Evolutionary conservation across 2,113 vertebrate species (phyloP), one percentile per base, ranked within the genome.

Genomic region (Platichthys stellatus): DNA sequence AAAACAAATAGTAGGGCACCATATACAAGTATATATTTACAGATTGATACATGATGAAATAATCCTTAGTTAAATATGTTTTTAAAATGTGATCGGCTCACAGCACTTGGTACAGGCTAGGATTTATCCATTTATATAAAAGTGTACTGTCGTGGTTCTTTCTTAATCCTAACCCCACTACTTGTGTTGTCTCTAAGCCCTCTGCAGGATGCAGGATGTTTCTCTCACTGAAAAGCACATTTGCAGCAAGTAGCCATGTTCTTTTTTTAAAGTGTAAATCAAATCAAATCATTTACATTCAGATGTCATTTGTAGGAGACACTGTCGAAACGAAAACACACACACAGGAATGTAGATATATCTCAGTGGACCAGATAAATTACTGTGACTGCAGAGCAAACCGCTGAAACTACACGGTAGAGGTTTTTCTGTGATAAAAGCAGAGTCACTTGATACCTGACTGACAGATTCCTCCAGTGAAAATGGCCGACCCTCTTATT

Each of bases 401-500:
- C 74, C 21, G 28, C 72, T 69, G 59, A 60, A 71, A 71, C 72
- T 69, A 59, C 69, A 53, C 54, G 45, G 40, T 20, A 57, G 35
- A 58, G 20, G 45, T 38, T 80, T 80, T 72, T 78, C 66, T 75
- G 40, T 60, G 65, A 82, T 87, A 68, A 85, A 84, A 82, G 80
- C 68, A 58, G 65, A 77, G 78, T 78, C 69, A 79, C 72, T 71
- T 60, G 65, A 84, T 73, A 61, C 68, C 21, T 87, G 84, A 83
- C 78, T 81, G 89, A 90, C 89, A 78, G 83, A 78, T 81, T 80
- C 70, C 64, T 79, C 49, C 1, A 58, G 78, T 67, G 74, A 77
- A 90, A 86, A 89, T 70, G 73, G 57, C 57, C 24, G 4, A 9
- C 76, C 60, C 72, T 82, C 81, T 74, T 85, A 82, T 88, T 92